Percentiles rank a stretch among this genome's conserved stretches.
Conservation (phyloP, 2,113 vertebrate genomes). For the Balaeniceps rex region DNA sequence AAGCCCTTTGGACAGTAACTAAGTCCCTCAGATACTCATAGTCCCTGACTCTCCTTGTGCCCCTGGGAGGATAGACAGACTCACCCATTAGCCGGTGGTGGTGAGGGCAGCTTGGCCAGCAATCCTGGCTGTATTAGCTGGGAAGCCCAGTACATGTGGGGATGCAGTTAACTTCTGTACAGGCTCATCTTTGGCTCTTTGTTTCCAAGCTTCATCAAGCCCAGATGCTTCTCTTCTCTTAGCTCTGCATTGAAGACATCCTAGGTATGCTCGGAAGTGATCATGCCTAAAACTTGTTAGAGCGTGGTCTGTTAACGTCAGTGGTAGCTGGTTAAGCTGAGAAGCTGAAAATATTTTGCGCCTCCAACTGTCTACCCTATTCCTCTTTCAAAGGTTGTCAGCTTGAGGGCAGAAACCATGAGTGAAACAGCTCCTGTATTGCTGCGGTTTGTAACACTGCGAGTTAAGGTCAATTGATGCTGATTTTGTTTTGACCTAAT, state of each 20-base stretch:
- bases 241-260: neutral
- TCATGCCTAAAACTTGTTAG: neutral
- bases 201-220: neutral
- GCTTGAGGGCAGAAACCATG: neutral
- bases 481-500: neutral
- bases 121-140: fast-evolving
- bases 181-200: neutral
- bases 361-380: neutral
- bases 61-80: neutral
- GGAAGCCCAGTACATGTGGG: neutral
- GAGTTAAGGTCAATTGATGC: neutral
- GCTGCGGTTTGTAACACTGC: neutral
- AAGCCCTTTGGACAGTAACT: neutral
- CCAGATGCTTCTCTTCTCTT: neutral
- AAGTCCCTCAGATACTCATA: neutral
- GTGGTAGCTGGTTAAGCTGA: neutral
- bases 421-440: neutral
- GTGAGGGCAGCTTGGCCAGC: neutral
- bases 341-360: neutral
- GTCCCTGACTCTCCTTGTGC: neutral
- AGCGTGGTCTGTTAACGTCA: neutral
- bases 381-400: neutral
- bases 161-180: neutral
- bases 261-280: neutral
- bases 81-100: neutral